Evolutionary conservation across 2,113 vertebrate species (phyloP).

Genomic region (Leptobrachium ailaonicum): DNA sequence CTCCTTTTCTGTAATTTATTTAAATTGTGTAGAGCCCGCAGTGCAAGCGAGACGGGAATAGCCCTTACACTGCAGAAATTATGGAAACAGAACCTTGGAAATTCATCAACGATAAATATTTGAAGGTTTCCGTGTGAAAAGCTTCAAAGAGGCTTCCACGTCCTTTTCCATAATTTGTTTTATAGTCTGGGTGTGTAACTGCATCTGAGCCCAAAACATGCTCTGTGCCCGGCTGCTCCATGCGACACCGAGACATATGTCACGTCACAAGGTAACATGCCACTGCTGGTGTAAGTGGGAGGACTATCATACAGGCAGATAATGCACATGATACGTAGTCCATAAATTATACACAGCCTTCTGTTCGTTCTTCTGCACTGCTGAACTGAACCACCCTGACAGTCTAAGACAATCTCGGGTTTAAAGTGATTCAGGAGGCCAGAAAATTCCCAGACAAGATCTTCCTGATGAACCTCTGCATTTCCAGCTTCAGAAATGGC

Average conservation of each 20-base stretch:
- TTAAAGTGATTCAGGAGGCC: not conserved
- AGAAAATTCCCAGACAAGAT: not conserved
- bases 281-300: not conserved
- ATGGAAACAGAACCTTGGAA: no score
- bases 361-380: constrained; percentile 16
- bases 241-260: not conserved
- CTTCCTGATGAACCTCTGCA: not conserved
- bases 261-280: not conserved
- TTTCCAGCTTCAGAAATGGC: not conserved
- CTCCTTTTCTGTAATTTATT: no score
- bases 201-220: no score
- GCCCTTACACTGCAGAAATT: no score
- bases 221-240: not conserved
- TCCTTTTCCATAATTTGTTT: no score
- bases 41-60: no score
- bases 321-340: constrained; percentile 27
- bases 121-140: no score
- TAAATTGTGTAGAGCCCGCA: no score
- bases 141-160: no score
- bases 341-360: constrained; percentile 30
- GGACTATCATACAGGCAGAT: not conserved
- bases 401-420: not conserved
- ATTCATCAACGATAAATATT: no score
- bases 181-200: no score
- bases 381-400: constrained; percentile 19